phyloP scores from a whole-genome alignment of 2,797 vertebrate species.

The Lepilemur ruficaudatus region DNA sequence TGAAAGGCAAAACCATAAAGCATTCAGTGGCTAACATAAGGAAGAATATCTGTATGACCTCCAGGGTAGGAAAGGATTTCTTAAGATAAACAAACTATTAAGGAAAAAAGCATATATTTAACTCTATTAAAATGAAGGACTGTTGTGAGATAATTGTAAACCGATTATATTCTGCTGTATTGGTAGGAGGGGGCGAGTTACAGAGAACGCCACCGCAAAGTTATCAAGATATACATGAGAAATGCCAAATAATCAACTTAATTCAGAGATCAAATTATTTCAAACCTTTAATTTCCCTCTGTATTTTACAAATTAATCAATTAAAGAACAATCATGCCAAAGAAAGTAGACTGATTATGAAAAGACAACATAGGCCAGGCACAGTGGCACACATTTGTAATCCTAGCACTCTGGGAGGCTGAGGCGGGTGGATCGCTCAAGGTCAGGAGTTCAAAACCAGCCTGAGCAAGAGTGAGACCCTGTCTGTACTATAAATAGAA shows the following conservation, averaged over 20 bases:
- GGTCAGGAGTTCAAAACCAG: too few species aligned
- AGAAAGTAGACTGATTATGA: background rate
- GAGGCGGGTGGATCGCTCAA: too few species aligned
- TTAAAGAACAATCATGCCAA: constrained; percentile 7
- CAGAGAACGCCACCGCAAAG: background rate
- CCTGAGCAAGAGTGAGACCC: too few species aligned
- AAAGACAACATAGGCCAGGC: background rate
- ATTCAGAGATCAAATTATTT: constrained; percentile 27
- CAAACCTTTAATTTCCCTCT: constrained; percentile 3
- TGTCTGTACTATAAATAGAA: too few species aligned
- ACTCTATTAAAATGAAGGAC: background rate
- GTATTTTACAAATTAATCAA: constrained; percentile 31
- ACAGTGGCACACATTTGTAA: too few species aligned
- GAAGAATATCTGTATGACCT: background rate
- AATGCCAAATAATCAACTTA: background rate
- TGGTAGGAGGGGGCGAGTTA: background rate
- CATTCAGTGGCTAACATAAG: background rate
- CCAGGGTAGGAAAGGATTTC: background rate
- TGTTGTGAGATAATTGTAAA: background rate
- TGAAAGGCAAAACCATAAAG: background rate
- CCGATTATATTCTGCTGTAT: background rate
- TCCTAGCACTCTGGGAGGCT: too few species aligned
- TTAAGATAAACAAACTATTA: background rate
- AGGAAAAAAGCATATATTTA: background rate
- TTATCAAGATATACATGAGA: background rate